Conservation (phyloP, 64 coral and sea anemone species). For the Stichodactyla helianthus region DNA sequence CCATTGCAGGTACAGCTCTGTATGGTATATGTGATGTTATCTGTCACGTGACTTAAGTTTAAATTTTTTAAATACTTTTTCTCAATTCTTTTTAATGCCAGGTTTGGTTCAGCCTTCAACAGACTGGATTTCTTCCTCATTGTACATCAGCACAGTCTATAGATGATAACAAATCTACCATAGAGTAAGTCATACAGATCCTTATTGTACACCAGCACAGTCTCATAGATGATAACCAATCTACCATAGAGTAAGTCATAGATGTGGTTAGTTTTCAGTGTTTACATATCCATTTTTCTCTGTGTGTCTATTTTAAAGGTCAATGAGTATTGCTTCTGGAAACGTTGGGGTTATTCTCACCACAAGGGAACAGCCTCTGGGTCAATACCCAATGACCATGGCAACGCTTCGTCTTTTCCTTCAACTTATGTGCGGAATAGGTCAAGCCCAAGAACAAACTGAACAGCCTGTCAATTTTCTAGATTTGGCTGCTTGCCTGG, state of each 20-base stretch:
- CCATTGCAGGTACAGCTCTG: conserved; percentile 62
- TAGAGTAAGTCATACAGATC: conserved; percentile 67
- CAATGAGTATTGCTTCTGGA: conserved; percentile 65
- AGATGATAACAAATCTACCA: conserved; percentile 48
- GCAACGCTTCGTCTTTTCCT: conserved; percentile 71
- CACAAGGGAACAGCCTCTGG: conserved; percentile 61
- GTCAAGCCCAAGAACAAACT: conserved; percentile 35
- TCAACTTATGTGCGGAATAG: conserved; percentile 69
- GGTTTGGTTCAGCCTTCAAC: conserved; percentile 91
- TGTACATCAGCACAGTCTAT: conserved; percentile 65
- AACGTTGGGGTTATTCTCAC: conserved; percentile 84
- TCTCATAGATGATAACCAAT: conserved; percentile 29
- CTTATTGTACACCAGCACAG: conserved; percentile 62
- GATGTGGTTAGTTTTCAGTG: too few species aligned
- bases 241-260: conserved; percentile 49
- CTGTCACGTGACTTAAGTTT: too few species aligned
- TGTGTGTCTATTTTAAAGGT: conserved; percentile 33
- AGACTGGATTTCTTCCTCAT: conserved; percentile 85
- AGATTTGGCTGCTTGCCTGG: conserved; percentile 77
- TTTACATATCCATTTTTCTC: too few species aligned
- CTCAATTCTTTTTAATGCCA: not conserved
- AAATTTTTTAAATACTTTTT: not conserved
- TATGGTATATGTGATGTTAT: too few species aligned
- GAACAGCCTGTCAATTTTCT: conserved; percentile 70
- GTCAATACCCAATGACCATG: conserved; percentile 76